Base-by-base conservation (phyloP, 1,140 invertebrate genomes). In the Dendrolimus punctatus region DNA sequence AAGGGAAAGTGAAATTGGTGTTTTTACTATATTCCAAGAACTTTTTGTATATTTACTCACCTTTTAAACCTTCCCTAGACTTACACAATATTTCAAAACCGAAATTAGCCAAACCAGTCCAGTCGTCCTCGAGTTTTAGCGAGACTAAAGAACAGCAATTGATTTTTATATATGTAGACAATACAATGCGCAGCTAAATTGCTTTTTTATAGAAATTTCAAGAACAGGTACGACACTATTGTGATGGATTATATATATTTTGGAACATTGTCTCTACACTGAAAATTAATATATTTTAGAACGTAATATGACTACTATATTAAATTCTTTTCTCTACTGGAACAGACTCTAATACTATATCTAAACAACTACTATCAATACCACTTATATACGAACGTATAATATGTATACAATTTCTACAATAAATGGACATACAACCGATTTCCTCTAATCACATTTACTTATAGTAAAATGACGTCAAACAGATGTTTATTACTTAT, bases 401-500 rank as follows among this genome's bases (percentile, higher is more conserved):
- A 59, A 46, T 53, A 54, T 58, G 57, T 23, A 23, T 23, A 23
- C 3, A 23, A 62, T 41, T 42, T 55, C 80, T 83, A 84, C 73
- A 71, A 71, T 84, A 84, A 82, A 84, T 84, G 80, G 80, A 84
- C 80, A 80, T 77, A 80, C 67, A 84, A 76, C 71, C 71, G 55
- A 23, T 75, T 73, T 63, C 49, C 45, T 52, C 67, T 76, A 78
- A 63, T 75, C 75, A 68, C 62, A 63, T 71, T 67, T 64, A 72
- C 60, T 64, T 75, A 76, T 57, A 62, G 52, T 57, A 58, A 55
- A 68, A 23, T 23, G 23, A 23, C 23, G 23, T 23, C 23, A 23
- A 23, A 23, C 23, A 23, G 23, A 23, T 23, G 23, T 23, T 23
- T 23, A 23, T 23, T 23, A 23, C 23, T 23, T 23, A 23, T 23